These are phyloP conservation scores for Formica aserva DNA, from an alignment of 2,888 invertebrate genomes.

Conservation along the genomic window DNA sequence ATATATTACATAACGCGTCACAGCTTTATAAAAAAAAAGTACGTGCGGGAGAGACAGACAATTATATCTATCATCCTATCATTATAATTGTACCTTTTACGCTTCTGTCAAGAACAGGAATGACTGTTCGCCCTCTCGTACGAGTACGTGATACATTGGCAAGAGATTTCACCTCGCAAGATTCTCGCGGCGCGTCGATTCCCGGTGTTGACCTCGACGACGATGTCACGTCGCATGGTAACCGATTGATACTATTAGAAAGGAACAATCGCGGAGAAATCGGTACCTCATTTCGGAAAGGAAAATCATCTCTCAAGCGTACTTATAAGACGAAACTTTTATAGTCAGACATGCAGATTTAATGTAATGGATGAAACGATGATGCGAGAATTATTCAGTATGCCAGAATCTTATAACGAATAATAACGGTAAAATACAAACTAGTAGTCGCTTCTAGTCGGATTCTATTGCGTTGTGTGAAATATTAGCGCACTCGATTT, in stretches of 20 bases:
- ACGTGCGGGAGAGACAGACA: neutral
- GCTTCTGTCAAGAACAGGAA: neutral
- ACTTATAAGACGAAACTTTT: neutral
- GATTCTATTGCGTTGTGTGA: neutral
- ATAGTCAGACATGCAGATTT: neutral
- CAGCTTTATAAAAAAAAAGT: neutral
- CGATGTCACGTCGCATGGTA: neutral
- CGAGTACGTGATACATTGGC: slow-evolving; percentile 36
- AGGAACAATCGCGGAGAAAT: slow-evolving; percentile 15
- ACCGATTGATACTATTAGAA: slow-evolving; percentile 16
- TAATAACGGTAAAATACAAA: neutral
- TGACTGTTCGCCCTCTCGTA: slow-evolving; percentile 22
- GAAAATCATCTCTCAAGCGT: neutral
- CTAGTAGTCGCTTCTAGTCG: neutral
- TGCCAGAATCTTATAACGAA: neutral
- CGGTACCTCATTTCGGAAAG: neutral
- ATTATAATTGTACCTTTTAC: slow-evolving; percentile 1
- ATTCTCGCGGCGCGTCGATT: slow-evolving; percentile 20
- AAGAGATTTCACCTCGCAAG: slow-evolving; percentile 36
- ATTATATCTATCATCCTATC: neutral
- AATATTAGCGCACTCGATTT: neutral
- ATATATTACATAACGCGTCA: neutral
- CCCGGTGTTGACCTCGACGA: slow-evolving; percentile 45
- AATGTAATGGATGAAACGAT: neutral
- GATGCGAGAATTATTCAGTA: neutral